A percentile compares a stretch with the other conserved stretches of the same genome.
Evolutionary conservation across 2,797 vertebrate species (phyloP).

Genomic region (Adelosebastes latens): DNA sequence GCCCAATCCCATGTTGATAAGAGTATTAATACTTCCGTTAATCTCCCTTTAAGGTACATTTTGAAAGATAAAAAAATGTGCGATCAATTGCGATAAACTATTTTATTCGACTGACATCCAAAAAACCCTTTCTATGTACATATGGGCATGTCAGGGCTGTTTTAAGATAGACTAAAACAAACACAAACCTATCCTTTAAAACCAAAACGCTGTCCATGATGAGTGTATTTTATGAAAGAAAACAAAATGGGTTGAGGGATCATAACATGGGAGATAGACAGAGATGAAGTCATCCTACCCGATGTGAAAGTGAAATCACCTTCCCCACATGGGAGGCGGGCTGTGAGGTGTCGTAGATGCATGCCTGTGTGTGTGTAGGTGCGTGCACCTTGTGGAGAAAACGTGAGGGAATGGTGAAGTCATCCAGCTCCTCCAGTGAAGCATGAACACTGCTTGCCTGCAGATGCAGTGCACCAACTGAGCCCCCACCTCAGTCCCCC

Average conservation of each 20-base stretch:
- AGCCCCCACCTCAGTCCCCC: constrained; percentile 1
- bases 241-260: background rate
- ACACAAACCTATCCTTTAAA: too few species aligned
- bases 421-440: constrained; percentile 61
- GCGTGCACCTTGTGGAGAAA: constrained; percentile 16
- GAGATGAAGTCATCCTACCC: constrained; percentile 55
- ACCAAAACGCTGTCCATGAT: too few species aligned
- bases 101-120: too few species aligned
- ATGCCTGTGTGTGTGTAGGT: background rate
- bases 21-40: too few species aligned
- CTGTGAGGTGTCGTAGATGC: background rate
- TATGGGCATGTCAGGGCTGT: too few species aligned
- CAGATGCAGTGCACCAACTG: constrained; percentile 51
- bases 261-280: background rate
- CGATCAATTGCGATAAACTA: too few species aligned
- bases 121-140: too few species aligned
- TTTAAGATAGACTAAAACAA: too few species aligned
- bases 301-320: constrained; percentile 55
- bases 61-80: too few species aligned
- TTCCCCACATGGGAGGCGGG: background rate
- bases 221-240: background rate
- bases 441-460: constrained; percentile 63
- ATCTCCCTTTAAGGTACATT: too few species aligned
- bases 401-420: constrained; percentile 61
- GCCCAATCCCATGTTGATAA: too few species aligned